Percentiles rank a stretch among this genome's conserved stretches.
Conservation (phyloP, 1,140 invertebrate genomes). For the Pseudomyrmex pallidus region DNA sequence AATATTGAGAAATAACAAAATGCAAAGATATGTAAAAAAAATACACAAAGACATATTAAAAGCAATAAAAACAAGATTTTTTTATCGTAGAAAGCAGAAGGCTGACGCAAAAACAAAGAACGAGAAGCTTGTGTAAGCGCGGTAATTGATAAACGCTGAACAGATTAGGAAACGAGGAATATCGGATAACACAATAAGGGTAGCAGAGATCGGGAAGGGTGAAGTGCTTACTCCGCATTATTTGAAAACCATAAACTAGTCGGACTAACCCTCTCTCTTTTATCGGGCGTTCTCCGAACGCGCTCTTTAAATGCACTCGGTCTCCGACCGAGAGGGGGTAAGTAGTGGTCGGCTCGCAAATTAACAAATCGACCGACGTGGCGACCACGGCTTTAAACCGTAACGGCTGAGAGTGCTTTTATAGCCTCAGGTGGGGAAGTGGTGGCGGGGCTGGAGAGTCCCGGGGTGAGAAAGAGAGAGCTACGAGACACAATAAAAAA, state of each 20-base stretch:
- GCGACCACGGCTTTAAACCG: constrained; percentile 60
- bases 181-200: constrained; percentile 11
- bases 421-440: constrained; percentile 14
- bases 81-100: too few species aligned
- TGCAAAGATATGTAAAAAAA: too few species aligned
- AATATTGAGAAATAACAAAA: background rate
- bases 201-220: background rate
- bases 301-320: constrained; percentile 46
- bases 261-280: constrained; percentile 13
- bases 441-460: background rate
- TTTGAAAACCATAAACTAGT: constrained; percentile 58
- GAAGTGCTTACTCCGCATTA: constrained; percentile 54
- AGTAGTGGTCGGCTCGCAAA: constrained; percentile 64
- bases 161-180: constrained; percentile 16
- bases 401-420: constrained; percentile 56
- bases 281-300: constrained; percentile 34
- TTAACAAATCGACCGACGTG: constrained; percentile 68
- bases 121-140: background rate
- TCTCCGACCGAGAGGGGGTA: constrained; percentile 17
- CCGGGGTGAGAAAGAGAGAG: constrained; percentile 35
- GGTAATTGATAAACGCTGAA: constrained; percentile 9
- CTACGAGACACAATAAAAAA: constrained; percentile 55
- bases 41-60: too few species aligned
- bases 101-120: background rate
- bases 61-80: too few species aligned